Percentiles rank a stretch among this genome's conserved stretches.
Evolutionary conservation across 2,797 vertebrate genomes (phyloP).

Genomic region (Argentina silus): DNA sequence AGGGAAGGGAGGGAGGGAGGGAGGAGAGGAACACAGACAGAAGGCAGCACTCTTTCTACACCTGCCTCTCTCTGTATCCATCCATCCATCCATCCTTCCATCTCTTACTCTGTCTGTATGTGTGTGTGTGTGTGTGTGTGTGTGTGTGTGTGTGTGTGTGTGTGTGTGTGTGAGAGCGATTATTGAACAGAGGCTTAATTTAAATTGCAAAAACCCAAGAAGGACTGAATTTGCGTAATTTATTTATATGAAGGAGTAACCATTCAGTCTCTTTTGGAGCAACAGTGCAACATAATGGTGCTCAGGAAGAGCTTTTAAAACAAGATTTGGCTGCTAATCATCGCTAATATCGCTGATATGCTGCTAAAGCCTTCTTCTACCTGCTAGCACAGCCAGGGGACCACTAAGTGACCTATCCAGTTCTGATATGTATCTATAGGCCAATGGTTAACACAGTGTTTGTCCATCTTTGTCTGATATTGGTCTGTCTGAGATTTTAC

Average conservation of each 20-base stretch:
- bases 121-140: background rate
- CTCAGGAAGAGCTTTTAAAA: too few relatives aligned
- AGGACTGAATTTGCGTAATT: background rate
- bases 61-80: background rate
- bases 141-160: background rate
- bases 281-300: too few relatives aligned
- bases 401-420: too few relatives aligned
- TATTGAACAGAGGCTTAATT: too few relatives aligned
- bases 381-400: too few relatives aligned
- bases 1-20: background rate
- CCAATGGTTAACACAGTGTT: background rate
- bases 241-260: background rate
- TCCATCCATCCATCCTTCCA: slow-evolving; percentile 10
- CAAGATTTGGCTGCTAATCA: too few relatives aligned
- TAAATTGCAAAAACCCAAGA: too few relatives aligned
- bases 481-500: background rate
- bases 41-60: background rate
- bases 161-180: slow-evolving; percentile 8
- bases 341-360: too few relatives aligned
- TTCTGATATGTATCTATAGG: too few relatives aligned
- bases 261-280: too few relatives aligned
- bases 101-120: background rate
- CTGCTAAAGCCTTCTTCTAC: too few relatives aligned
- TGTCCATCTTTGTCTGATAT: background rate
- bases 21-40: slow-evolving; percentile 3